Evolutionary conservation across 2,888 invertebrate genomes (phyloP).

Genomic region (Blera fallax): DNA sequence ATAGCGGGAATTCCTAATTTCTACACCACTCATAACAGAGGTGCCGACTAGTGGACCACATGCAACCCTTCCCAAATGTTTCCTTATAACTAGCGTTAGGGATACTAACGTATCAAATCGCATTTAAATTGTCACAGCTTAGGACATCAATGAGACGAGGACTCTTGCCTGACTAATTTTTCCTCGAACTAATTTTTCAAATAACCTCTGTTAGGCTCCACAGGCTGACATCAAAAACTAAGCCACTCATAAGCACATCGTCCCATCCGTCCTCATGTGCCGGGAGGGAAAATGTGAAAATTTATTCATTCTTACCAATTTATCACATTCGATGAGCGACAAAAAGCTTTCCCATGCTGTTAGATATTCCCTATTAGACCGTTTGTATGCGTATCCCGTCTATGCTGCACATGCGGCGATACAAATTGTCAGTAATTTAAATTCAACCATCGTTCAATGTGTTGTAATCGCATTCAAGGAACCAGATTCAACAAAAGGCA

Average conservation of each 20-base stretch:
- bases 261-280: neutral
- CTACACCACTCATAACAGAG: neutral
- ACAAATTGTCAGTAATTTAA: slow-evolving; percentile 53
- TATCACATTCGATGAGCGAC: slow-evolving; percentile 47
- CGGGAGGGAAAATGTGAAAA: slow-evolving; percentile 6
- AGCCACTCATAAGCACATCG: neutral
- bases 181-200: neutral
- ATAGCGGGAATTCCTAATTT: slow-evolving; percentile 17
- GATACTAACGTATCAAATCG: too few relatives aligned
- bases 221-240: neutral
- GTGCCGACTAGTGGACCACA: slow-evolving; percentile 13
- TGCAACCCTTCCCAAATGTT: too few relatives aligned
- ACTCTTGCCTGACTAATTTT: too few relatives aligned
- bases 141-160: too few relatives aligned
- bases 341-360: slow-evolving; percentile 25
- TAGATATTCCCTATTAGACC: slow-evolving; percentile 8
- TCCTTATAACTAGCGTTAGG: too few relatives aligned
- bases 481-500: slow-evolving; percentile 17
- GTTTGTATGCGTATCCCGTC: slow-evolving; percentile 51
- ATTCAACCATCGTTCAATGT: slow-evolving; percentile 46
- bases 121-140: too few relatives aligned
- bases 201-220: neutral
- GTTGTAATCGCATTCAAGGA: slow-evolving; percentile 41
- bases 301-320: slow-evolving; percentile 58
- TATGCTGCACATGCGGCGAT: slow-evolving; percentile 48